Evolutionary conservation across 2,888 invertebrate species (phyloP).

Genomic region (Nebria brevicollis): DNA sequence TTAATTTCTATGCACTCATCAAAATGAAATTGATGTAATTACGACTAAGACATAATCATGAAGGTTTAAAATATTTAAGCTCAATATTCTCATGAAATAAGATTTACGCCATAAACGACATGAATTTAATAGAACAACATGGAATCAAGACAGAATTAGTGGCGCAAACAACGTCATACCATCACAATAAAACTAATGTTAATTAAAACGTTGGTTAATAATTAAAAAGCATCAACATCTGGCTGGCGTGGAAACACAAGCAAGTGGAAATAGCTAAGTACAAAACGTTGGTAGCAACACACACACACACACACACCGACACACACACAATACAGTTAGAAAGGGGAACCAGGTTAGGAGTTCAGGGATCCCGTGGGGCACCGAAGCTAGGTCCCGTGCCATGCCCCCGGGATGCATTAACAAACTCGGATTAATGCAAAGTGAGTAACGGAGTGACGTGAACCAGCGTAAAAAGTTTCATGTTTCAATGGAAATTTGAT

Average conservation of each 20-base stretch:
- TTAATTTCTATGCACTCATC: neutral
- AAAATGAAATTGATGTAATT: neutral
- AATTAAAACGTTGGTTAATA: constrained; percentile 39
- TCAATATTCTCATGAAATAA: neutral
- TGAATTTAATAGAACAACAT: neutral
- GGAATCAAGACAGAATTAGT: constrained; percentile 13
- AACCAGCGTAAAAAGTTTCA: constrained; percentile 13
- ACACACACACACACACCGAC: neutral
- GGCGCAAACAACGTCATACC: constrained; percentile 11
- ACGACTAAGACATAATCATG: neutral
- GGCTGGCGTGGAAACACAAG: constrained; percentile 11
- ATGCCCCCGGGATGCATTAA: constrained; percentile 36
- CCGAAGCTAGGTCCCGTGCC: constrained; percentile 1
- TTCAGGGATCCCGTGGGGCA: constrained; percentile 30
- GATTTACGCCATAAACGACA: neutral
- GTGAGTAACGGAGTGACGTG: constrained; percentile 18
- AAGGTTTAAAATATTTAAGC: neutral
- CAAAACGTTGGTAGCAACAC: neutral
- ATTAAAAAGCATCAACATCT: constrained; percentile 38
- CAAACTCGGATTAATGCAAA: constrained; percentile 38
- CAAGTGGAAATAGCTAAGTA: neutral
- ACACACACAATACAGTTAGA: constrained; percentile 3
- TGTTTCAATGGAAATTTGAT: constrained; percentile 21
- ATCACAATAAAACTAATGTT: constrained; percentile 35
- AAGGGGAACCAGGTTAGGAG: constrained; percentile 24